Base-by-base conservation (phyloP, 2,888 invertebrate species). In the Drosophila hawaiiensis region DNA sequence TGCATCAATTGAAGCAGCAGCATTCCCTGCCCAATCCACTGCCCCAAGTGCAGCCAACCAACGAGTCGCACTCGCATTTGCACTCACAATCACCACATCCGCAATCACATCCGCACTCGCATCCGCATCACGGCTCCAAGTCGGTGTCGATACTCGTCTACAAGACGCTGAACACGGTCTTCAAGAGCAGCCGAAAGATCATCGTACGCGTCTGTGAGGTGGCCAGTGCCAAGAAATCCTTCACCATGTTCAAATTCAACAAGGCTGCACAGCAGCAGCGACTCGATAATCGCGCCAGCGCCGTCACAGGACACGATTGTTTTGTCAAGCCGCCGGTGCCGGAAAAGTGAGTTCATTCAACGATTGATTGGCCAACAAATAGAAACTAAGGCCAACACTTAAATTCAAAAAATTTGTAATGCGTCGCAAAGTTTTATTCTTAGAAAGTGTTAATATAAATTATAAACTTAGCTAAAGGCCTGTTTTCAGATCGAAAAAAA, bases 241-340 rank as follows among this genome's bases (percentile, higher is more conserved):
- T 93, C 83, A 94, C 94, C 81, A 97, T 97, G 97, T 97, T 97
- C 92, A 97, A 96, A 86, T 93, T 97, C 73, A 92, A 92, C 84
- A 93, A 92, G 65, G 89, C 92, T 66, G 91, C 92, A 29, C 90
- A 91, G 66, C 92, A 92, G 82, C 89, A 91, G 55, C 86, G 92
- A 37, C 88, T 92, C 53, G 91, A 92, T 49, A 85, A 85, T 55
- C 96, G 97, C 87, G 95, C 96, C 86, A 95, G 94, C 76, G 95
- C 96, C 93, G 95, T 96, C 3, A 97, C 97, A 10, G 97, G 97
- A 0, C 97, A 97, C 87, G 97, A 97, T 89, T 94, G 97, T 83
- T 97, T 97, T 92, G 97, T 96, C 86, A 96, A 96, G 90, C 95
- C 96, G 68, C 94, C 96, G 1, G 91, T 91, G 31, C 91, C 92